phyloP scores from a whole-genome alignment of 2,113 vertebrate genomes.

The Dermatemys mawii region DNA sequence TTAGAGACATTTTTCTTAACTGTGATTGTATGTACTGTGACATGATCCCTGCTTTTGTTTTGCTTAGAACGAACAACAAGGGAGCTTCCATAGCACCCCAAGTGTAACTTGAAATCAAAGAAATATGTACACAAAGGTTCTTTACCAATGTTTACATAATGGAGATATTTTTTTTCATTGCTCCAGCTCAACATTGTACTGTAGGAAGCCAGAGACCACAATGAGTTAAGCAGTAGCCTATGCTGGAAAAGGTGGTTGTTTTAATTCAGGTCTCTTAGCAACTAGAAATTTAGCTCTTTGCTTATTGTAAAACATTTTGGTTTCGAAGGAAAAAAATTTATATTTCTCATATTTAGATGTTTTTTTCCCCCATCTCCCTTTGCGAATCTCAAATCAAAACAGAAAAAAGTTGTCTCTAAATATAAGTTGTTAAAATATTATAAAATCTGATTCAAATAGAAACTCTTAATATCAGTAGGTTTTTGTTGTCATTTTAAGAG shows the following conservation, averaged over 20 bases:
- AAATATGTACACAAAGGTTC: not conserved
- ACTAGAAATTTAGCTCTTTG: slow-evolving; percentile 75
- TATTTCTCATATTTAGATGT: slow-evolving; percentile 53
- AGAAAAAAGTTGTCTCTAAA: slow-evolving; percentile 36
- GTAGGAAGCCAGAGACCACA: slow-evolving; percentile 23
- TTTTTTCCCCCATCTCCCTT: slow-evolving; percentile 22
- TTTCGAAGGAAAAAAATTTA: slow-evolving; percentile 69
- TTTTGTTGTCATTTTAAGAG: slow-evolving; percentile 32
- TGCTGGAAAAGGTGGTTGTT: slow-evolving; percentile 59
- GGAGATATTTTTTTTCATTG: not conserved
- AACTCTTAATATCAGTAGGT: slow-evolving; percentile 15
- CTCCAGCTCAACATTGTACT: not conserved
- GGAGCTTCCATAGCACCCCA: slow-evolving; percentile 5
- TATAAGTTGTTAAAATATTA: slow-evolving; percentile 30
- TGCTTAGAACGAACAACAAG: not conserved
- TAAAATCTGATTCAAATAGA: slow-evolving; percentile 51
- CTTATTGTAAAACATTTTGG: slow-evolving; percentile 74
- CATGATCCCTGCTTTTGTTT: not conserved
- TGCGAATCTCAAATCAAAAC: slow-evolving; percentile 9
- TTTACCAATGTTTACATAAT: not conserved
- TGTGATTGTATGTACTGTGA: slow-evolving; percentile 35
- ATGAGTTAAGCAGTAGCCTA: slow-evolving; percentile 76
- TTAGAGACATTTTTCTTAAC: slow-evolving; percentile 27
- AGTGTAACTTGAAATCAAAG: not conserved
- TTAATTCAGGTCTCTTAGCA: slow-evolving; percentile 79